Conservation (phyloP, 2,888 invertebrate species). For the Anoplius nigerrimus region DNA sequence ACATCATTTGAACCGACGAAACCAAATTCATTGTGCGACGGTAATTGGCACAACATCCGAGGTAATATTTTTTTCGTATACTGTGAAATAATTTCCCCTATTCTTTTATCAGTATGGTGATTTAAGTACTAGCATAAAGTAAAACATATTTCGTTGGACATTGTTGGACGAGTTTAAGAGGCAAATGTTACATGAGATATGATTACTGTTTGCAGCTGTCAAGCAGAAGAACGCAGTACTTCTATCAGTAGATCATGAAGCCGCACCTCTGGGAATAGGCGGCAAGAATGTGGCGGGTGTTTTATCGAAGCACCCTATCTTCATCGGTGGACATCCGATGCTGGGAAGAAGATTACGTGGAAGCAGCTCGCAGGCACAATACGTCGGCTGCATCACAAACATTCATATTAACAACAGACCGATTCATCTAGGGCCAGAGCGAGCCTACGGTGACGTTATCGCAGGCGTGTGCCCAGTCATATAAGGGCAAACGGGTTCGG, state of each 20-base stretch:
- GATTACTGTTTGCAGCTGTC: conserved; percentile 78
- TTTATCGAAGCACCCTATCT: conserved; percentile 89
- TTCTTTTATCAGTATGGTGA: not conserved
- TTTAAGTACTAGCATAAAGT: too few relatives aligned
- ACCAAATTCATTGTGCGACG: conserved; percentile 90
- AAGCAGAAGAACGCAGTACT: conserved; percentile 95
- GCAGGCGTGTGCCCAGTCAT: conserved; percentile 88
- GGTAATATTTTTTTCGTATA: conserved; percentile 74
- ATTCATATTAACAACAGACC: conserved; percentile 79
- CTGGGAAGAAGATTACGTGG: conserved; percentile 78
- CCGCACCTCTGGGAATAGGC: conserved; percentile 84
- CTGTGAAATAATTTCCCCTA: too few relatives aligned
- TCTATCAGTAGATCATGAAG: conserved; percentile 89
- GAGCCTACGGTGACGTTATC: conserved; percentile 84
- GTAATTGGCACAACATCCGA: conserved; percentile 94
- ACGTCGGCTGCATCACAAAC: conserved; percentile 87
- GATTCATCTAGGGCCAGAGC: conserved; percentile 77
- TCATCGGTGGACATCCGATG: conserved; percentile 91
- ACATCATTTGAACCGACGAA: conserved; percentile 83
- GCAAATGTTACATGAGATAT: not conserved
- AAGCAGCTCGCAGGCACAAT: conserved; percentile 83
- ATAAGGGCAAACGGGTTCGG: conserved; percentile 73
- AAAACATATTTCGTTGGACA: not conserved
- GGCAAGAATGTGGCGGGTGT: conserved; percentile 80
- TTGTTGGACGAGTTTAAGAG: not conserved